A percentile compares a stretch with the other conserved stretches of the same genome.
phyloP scores from a whole-genome alignment of 2,888 invertebrate genomes.

The Diachrysia chrysitis region DNA sequence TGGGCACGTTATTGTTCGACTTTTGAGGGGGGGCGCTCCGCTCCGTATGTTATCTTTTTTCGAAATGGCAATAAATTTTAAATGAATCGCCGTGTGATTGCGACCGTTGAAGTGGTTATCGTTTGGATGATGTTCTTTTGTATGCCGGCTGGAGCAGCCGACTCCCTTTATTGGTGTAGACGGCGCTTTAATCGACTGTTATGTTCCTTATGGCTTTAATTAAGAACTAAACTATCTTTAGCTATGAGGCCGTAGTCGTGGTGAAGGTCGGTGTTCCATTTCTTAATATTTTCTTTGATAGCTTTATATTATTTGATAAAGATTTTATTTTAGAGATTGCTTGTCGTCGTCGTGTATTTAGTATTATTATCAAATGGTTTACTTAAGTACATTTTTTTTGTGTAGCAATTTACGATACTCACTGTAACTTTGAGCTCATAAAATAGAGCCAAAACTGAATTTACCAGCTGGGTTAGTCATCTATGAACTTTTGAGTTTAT shows the following conservation, averaged over 20 bases:
- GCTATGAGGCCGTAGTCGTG: conserved; percentile 28
- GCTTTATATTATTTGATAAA: conserved; percentile 31
- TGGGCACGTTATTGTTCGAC: conserved; percentile 69
- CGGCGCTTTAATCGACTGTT: conserved; percentile 47
- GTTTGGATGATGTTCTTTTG: conserved; percentile 65
- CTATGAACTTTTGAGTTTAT: background rate
- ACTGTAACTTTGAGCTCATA: background rate
- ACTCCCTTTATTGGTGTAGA: conserved; percentile 52
- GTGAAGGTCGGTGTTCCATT: conserved; percentile 42
- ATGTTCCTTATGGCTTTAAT: conserved; percentile 55
- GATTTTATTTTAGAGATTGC: conserved; percentile 9
- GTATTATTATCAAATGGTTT: background rate
- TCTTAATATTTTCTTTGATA: conserved; percentile 35
- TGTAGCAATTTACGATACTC: background rate
- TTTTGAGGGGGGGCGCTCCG: conserved; percentile 61
- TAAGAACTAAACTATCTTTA: conserved; percentile 50
- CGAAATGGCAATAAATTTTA: conserved; percentile 74
- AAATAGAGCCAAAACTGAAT: too few relatives aligned
- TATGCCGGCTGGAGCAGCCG: conserved; percentile 54
- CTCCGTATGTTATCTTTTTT: conserved; percentile 69
- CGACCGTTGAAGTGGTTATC: conserved; percentile 69
- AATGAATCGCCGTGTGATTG: conserved; percentile 76
- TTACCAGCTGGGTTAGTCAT: background rate
- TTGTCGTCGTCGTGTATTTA: background rate
- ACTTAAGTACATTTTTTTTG: background rate